Percentiles rank a stretch among this genome's conserved stretches.
phyloP scores from a whole-genome alignment of 2,888 invertebrate species.

The Sinelater perroti region DNA sequence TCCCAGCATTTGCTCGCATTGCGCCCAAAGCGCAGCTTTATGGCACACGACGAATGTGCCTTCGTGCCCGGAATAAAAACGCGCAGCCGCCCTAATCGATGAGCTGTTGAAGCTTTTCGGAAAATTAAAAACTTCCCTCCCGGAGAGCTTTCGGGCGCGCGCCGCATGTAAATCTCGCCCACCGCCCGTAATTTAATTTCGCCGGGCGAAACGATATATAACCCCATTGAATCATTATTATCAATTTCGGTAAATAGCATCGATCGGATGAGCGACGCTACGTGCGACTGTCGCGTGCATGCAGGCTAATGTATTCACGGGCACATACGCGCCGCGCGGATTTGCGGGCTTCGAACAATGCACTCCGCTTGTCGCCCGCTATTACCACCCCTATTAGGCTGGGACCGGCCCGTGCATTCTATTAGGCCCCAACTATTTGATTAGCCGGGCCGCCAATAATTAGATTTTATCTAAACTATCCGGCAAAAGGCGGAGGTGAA shows the following conservation, averaged over 20 bases:
- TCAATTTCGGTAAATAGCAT: conserved; percentile 33
- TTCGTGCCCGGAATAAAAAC: too few species aligned
- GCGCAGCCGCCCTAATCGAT: too few species aligned
- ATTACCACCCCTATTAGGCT: conserved; percentile 20
- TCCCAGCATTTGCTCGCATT: too few species aligned
- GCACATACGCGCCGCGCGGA: conserved; percentile 10
- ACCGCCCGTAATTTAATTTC: conserved; percentile 23
- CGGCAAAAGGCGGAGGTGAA: conserved; percentile 33
- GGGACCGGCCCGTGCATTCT: conserved; percentile 13
- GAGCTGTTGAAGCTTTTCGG: too few species aligned
- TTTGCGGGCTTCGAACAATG: conserved; percentile 16
- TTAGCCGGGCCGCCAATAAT: conserved; percentile 34
- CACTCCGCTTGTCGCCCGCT: background rate
- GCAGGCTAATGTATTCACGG: conserved; percentile 27
- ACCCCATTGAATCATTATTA: conserved; percentile 33
- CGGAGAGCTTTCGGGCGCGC: too few species aligned
- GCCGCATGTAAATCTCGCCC: too few species aligned
- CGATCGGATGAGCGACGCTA: conserved; percentile 29
- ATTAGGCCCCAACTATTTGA: conserved; percentile 24
- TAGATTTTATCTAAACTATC: conserved; percentile 35
- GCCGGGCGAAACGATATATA: conserved; percentile 22
- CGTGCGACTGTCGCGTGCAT: conserved; percentile 7
- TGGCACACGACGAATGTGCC: too few species aligned
- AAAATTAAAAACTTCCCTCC: too few species aligned
- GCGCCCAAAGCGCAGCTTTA: too few species aligned